Base-by-base conservation (phyloP, 2,888 invertebrate species). In the Synergus itoensis region DNA sequence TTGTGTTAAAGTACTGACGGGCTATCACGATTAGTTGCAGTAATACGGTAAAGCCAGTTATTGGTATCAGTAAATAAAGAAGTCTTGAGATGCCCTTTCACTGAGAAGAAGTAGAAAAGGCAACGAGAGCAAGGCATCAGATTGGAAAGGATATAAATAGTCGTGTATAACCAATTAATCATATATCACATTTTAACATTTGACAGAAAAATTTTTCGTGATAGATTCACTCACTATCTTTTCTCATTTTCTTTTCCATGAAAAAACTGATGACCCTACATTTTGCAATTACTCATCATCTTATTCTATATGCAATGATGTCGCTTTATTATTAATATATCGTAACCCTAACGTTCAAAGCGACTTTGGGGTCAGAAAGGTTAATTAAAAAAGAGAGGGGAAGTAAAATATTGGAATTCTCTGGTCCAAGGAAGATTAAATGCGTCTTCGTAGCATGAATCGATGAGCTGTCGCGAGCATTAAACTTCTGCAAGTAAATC, bases 51-150 rank as follows among this genome's bases (percentile, higher is more conserved):
- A 80, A 73, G 79, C 75, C 75, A 77, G 79, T 79, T 83, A 82
- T 83, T 77, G 76, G 82, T 77, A 78, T 77, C 36, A 62, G 80
- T 81, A 83, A 82, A 82, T 82, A 82, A 83, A 83, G 81, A 80
- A 81, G 79, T 80, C 75, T 82, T 78, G 40, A 73, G 76, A 75
- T 67, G 43, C 80, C 78, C 73, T 63, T 65, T 18, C 41, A 65
- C 64, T 18, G 41, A 41, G 64, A 65, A 60, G 21, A 60, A 60
- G 60, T 60, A 21, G 60, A 65, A 65, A 65, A 41, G 64, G 18
- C 40, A 64, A 28, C 4, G 1, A 64, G 63, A 40, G 21, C 28
- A 21, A 62, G 62, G 28, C 28, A 63, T 14, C 14, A 40, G 16
- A 63, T 63, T 16, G 63, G 14, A n/a, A 63, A 65, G n/a, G 4